A percentile compares a stretch with the other conserved stretches of the same genome.
Conservation (phyloP, 2,797 vertebrate genomes). For the Enteromius viviparus region DNA sequence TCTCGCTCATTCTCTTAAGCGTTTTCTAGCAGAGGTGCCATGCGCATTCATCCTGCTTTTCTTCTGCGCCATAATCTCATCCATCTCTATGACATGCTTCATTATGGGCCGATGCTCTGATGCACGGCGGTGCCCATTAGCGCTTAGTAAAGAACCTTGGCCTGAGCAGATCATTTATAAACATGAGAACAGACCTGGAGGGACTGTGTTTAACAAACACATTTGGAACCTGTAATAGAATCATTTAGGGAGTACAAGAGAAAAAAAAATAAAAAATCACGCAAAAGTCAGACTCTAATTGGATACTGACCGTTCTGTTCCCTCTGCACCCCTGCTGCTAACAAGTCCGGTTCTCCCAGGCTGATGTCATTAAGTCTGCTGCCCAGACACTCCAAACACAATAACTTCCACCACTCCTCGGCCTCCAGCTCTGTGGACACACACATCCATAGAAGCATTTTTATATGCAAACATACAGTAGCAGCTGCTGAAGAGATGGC, state of each 20-base stretch:
- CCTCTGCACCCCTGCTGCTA: conserved; percentile 95
- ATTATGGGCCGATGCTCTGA: conserved; percentile 79
- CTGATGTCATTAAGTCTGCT: conserved; percentile 97
- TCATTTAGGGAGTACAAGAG: conserved; percentile 58
- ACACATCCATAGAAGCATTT: conserved; percentile 44
- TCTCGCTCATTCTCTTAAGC: conserved; percentile 58
- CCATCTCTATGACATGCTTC: conserved; percentile 83
- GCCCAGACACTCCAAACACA: conserved; percentile 95
- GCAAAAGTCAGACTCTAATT: conserved; percentile 60
- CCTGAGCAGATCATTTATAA: conserved; percentile 73
- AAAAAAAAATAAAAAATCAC: conserved; percentile 58
- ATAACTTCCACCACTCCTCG: conserved; percentile 98
- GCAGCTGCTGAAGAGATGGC: not conserved
- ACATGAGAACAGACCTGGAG: conserved; percentile 47
- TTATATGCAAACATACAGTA: conserved; percentile 38
- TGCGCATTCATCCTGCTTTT: conserved; percentile 75
- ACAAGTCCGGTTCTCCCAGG: conserved; percentile 96
- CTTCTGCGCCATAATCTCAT: conserved; percentile 80
- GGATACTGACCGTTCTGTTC: conserved; percentile 92
- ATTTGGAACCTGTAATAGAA: conserved; percentile 59
- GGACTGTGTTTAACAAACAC: conserved; percentile 59
- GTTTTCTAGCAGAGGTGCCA: conserved; percentile 69
- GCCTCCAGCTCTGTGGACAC: conserved; percentile 90
- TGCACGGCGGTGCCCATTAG: conserved; percentile 81
- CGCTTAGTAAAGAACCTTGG: conserved; percentile 71